A percentile compares a stretch with the other conserved stretches of the same genome.
These are phyloP conservation scores for Phrynocephalus vlangalii DNA, from an alignment of 2,797 vertebrate species.

Conservation along the genomic window DNA sequence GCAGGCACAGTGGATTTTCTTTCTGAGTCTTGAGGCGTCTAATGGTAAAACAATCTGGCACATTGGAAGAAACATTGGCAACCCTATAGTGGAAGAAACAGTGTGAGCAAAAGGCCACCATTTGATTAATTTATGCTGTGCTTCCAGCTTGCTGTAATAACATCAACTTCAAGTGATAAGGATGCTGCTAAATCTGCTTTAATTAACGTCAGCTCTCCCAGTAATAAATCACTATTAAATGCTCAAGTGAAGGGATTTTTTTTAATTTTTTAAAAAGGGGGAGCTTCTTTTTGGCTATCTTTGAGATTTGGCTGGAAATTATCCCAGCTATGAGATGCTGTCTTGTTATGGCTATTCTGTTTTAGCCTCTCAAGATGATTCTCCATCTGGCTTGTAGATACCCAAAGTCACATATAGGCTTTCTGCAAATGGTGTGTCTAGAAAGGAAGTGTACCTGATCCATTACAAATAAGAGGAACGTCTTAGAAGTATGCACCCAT, in stretches of 20 bases:
- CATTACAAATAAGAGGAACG: not conserved
- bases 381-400: conserved; percentile 43
- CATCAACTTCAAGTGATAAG: conserved; percentile 73
- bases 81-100: not conserved
- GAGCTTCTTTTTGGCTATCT: conserved; percentile 63
- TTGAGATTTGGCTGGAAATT: conserved; percentile 57
- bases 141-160: conserved; percentile 65
- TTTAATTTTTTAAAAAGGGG: conserved; percentile 68
- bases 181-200: conserved; percentile 72
- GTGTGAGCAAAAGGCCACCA: conserved; percentile 55
- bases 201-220: conserved; percentile 70
- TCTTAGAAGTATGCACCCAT: not conserved
- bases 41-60: not conserved
- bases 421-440: conserved; percentile 30
- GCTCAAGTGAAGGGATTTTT: conserved; percentile 43
- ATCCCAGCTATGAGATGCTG: conserved; percentile 45
- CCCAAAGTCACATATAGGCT: conserved; percentile 27
- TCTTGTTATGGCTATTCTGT: conserved; percentile 42
- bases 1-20: not conserved
- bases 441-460: conserved; percentile 9
- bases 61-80: not conserved
- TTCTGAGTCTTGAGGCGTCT: not conserved
- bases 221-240: conserved; percentile 76
- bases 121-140: conserved; percentile 67
- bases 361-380: conserved; percentile 58